Base-by-base conservation (phyloP, 2,888 invertebrate species). In the Drosophila ezoana region DNA sequence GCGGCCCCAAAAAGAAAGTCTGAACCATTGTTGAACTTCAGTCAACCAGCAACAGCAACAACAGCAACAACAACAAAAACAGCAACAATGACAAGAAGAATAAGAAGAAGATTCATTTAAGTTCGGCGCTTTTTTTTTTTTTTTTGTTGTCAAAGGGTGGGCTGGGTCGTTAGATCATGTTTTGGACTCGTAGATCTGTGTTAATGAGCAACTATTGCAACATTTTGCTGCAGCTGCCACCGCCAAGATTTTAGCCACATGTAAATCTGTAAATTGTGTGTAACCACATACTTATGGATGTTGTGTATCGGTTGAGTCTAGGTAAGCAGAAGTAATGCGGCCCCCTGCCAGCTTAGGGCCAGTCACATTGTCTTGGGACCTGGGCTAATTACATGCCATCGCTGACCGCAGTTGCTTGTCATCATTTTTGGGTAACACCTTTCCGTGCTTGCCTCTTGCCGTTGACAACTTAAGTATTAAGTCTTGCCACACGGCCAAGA, bases 1-100 rank as follows among this genome's bases (percentile, higher is more conserved):
- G 40, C 32, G 54, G 41, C 64, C 62, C 51, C 45, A 37, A 72
- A 76, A 79, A 79, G 79, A 79, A 79, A 77, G 76, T 79, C 64
- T 78, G 73, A 76, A 72, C 75, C 41, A 40, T 51, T 57, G 64
- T 47, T 76, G 74, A 74, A 76, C 72, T 76, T 74, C 11, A 41
- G 52, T n/a, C 60, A 41, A 52, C 14, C 20, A 53, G 6, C 28
- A 53, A 28, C 8, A 62, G 35, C 20, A 32, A 37, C 60, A 45
- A 20, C 38, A 37, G 32, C 60, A 48, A 10, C 37, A n/a, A 38
- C 56, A 47, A 3, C 13, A 9, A 8, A 14, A 38, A 4, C n/a
- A 28, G 32, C 37, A 40, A 37, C 58, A 47, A 20, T 23, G 11
- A 45, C 48, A 43, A 10, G 2, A 11, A 23, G 5, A 49, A 4